phyloP scores from a whole-genome alignment of 2,888 invertebrate genomes.

The Tribolium freemani region DNA sequence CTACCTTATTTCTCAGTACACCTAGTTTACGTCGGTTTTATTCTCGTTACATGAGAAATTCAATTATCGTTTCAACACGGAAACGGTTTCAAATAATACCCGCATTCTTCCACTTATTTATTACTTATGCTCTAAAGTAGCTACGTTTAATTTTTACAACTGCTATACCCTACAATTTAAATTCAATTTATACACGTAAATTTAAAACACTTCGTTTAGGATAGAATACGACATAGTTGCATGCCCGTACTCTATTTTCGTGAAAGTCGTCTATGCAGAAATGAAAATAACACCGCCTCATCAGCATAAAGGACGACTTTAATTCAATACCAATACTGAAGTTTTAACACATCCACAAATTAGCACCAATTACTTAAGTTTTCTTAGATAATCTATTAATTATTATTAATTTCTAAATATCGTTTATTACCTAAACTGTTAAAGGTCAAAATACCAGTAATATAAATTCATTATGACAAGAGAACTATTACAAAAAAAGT shows the following conservation, averaged over 20 bases:
- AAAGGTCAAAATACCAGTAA: too few species aligned
- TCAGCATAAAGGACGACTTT: slow-evolving; percentile 2
- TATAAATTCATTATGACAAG: too few species aligned
- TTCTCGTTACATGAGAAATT: slow-evolving; percentile 43
- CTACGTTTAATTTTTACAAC: slow-evolving; percentile 40
- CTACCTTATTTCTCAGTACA: slow-evolving; percentile 12
- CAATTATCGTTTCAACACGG: slow-evolving; percentile 52
- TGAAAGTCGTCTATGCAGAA: slow-evolving; percentile 26
- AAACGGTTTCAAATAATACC: slow-evolving; percentile 59
- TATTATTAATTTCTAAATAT: too few species aligned
- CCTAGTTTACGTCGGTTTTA: slow-evolving; percentile 26
- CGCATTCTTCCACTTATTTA: slow-evolving; percentile 54
- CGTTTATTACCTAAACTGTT: too few species aligned
- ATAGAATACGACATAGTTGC: slow-evolving; percentile 42
- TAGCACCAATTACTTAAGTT: too few species aligned
- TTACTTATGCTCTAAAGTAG: slow-evolving; percentile 43
- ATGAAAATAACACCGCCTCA: slow-evolving; percentile 20
- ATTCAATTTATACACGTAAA: slow-evolving; percentile 57
- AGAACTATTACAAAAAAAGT: too few species aligned
- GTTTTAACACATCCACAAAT: not conserved
- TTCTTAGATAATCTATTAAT: not conserved
- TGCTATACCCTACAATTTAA: slow-evolving; percentile 53
- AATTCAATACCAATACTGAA: slow-evolving; percentile 4
- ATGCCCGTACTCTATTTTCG: slow-evolving; percentile 39
- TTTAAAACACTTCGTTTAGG: slow-evolving; percentile 54